These are phyloP conservation scores for Drosophila mojavensis DNA, from an alignment of 1,140 invertebrate species.

Conservation along the genomic window DNA sequence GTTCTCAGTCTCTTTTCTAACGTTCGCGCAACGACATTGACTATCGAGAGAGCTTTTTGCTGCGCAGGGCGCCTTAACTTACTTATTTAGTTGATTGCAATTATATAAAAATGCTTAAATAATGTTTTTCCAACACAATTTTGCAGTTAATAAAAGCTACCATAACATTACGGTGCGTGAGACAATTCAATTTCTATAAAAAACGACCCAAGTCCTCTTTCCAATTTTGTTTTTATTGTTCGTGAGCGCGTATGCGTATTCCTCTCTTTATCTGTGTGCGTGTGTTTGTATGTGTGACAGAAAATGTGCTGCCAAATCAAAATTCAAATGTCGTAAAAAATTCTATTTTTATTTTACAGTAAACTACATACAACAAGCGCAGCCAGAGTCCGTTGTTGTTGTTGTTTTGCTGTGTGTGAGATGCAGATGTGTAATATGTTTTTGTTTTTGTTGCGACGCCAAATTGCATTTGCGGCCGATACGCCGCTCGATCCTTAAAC, in stretches of 20 bases:
- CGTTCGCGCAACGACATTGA: slow-evolving; percentile 73
- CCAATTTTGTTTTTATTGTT: slow-evolving; percentile 44
- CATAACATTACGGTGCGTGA: slow-evolving; percentile 34
- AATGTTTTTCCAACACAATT: slow-evolving; percentile 36
- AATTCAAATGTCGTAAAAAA: slow-evolving; percentile 63
- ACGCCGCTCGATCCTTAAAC: slow-evolving; percentile 68
- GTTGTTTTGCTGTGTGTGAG: slow-evolving; percentile 40
- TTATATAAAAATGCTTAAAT: slow-evolving; percentile 36
- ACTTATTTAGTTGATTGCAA: slow-evolving; percentile 23
- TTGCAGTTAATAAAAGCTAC: slow-evolving; percentile 24
- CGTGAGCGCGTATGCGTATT: not conserved
- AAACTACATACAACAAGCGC: slow-evolving; percentile 57
- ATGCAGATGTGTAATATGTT: slow-evolving; percentile 76
- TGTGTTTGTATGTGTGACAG: slow-evolving; percentile 56
- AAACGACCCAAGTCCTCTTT: slow-evolving; percentile 37
- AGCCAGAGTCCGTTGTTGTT: slow-evolving; percentile 35
- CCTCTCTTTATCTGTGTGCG: slow-evolving; percentile 16
- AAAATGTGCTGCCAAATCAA: slow-evolving; percentile 64
- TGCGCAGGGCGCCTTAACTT: slow-evolving; percentile 59
- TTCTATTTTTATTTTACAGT: slow-evolving; percentile 82
- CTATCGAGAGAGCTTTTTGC: slow-evolving; percentile 24
- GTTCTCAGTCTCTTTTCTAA: slow-evolving; percentile 70
- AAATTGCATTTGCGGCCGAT: slow-evolving; percentile 71
- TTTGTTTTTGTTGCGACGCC: slow-evolving; percentile 75
- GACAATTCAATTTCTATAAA: slow-evolving; percentile 41